Percentiles rank a stretch among this genome's conserved stretches.
Conservation (phyloP, 2,888 invertebrate species). For the Eremobia ochroleuca region DNA sequence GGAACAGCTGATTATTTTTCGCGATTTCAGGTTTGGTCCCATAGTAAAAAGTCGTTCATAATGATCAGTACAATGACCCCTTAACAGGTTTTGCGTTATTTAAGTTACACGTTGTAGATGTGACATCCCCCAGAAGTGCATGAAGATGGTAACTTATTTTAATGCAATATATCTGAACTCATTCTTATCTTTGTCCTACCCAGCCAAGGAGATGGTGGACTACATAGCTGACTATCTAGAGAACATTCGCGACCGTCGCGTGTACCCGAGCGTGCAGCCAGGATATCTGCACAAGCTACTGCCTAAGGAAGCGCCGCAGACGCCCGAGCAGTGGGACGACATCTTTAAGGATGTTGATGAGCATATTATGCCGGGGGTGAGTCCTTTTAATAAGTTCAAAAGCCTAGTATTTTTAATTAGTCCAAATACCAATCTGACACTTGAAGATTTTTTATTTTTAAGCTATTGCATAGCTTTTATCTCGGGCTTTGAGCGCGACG, state of each 20-base stretch:
- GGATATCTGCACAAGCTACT: constrained; percentile 97
- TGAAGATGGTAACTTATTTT: no score
- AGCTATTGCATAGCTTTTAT: no score
- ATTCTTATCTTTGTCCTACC: not conserved
- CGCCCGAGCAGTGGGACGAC: constrained; percentile 97
- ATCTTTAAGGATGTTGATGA: constrained; percentile 98
- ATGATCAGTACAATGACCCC: no score
- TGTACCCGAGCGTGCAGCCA: constrained; percentile 98
- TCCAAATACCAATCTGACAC: not conserved
- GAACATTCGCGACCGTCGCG: constrained; percentile 96
- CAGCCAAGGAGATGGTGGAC: constrained; percentile 99
- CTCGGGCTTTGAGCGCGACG: no score
- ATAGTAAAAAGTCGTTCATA: no score
- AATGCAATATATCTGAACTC: not conserved
- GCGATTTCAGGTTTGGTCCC: no score
- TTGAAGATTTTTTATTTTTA: no score
- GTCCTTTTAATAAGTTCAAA: constrained; percentile 1
- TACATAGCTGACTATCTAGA: constrained; percentile 99
- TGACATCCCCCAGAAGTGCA: no score
- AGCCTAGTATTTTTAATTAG: not conserved
- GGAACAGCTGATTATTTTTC: no score
- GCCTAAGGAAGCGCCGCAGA: constrained; percentile 96
- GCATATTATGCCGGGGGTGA: constrained; percentile 99
- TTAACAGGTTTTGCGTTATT: no score
- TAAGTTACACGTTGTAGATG: no score